Evolutionary conservation across 2,113 vertebrate species (phyloP), one percentile per base, ranked within the genome.

Genomic region (Melanerpes formicivorus): DNA sequence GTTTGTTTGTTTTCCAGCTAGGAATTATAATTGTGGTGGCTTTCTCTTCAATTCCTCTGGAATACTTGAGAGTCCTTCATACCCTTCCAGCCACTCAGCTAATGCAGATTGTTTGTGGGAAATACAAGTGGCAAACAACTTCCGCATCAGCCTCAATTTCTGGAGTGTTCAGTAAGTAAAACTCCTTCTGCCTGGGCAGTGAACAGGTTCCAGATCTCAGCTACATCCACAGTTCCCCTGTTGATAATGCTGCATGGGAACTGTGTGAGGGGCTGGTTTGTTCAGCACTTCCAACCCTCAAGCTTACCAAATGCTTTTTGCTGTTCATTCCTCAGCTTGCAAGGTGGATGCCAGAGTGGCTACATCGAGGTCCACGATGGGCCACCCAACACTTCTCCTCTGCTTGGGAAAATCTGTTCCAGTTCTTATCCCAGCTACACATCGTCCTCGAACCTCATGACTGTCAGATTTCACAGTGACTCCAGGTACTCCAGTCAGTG

Each of bases 351-450:
- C 46, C 42, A 11, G 26, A 48, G 90, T 5, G 89, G 97, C 30
- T 98, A 95, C 11, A 55, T 97, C 16, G 95, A 98, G 22, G 74
- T 98, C 32, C 98, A 96, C 2, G 97, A 98, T 11, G 98, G 98
- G 8, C 96, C 97, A 52, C 42, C 81, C 30, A 85, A 63, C 9
- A 96, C 84, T 67, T 97, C 97, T 65, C 91, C 95, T 25, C 42
- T 77, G 21, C 90, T 98, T 4, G 86, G 77, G 71, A 97, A 48
- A n/a, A 52, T 98, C 59, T 98, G 97, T n/a, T 75, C 90, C 9
- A 52, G 48, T 16, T 66, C 42, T 14, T 0, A 15, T 18, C 5
- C 25, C 16, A 93, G 78, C 0, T 97, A 96, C 80, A 97, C 62
- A 1, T 98, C 98, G 3, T 96, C 97, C 1, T 97, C 97, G 12